A percentile compares a stretch with the other conserved stretches of the same genome.
phyloP scores from a whole-genome alignment of 2,888 invertebrate species.

The Synergus japonicus region DNA sequence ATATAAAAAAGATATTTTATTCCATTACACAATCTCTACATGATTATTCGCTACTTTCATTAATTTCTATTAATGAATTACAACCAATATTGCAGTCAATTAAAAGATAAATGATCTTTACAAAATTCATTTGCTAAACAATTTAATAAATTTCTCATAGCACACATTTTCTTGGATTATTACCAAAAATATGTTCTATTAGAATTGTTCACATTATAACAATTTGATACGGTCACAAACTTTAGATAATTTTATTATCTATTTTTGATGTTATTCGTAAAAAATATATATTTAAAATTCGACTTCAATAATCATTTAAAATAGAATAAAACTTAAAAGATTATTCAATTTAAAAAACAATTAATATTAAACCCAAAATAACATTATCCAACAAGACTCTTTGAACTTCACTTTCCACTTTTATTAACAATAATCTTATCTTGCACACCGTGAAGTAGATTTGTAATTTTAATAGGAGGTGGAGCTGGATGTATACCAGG shows the following conservation, averaged over 20 bases:
- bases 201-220: not conserved
- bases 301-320: not conserved
- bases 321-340: not conserved
- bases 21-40: not conserved
- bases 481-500: constrained; percentile 70
- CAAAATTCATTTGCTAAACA: not conserved
- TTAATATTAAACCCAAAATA: not conserved
- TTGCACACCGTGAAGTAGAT: constrained; percentile 70
- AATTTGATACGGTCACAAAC: not conserved
- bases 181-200: not conserved
- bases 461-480: constrained; percentile 72
- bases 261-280: not conserved
- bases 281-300: not conserved
- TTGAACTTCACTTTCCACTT: constrained; percentile 30
- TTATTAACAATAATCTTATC: constrained; percentile 67
- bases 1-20: constrained; percentile 4
- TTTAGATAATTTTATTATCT: not conserved
- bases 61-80: too few relatives aligned
- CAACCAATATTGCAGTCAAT: too few relatives aligned
- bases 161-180: not conserved
- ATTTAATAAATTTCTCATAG: not conserved
- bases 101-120: too few relatives aligned
- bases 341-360: not conserved
- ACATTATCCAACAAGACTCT: not conserved
- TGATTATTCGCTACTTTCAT: not conserved